Base-by-base conservation (phyloP, 2,797 vertebrate species). In the Brachyrhaphis roseni region DNA sequence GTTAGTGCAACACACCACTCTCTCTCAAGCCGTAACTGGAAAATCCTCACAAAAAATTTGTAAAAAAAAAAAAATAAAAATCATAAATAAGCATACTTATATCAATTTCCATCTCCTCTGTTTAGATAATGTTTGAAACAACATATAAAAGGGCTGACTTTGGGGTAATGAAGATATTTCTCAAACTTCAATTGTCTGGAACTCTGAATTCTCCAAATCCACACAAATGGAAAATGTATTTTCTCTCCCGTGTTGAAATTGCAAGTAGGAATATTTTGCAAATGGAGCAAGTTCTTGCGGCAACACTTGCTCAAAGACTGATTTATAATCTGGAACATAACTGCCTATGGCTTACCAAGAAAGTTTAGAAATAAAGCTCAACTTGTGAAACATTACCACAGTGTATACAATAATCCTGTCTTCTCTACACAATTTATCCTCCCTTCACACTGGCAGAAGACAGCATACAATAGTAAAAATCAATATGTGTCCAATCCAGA, bases 1-100 rank as follows among this genome's bases (percentile, higher is more conserved):
- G 90, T 90, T 92, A 85, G 88, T 51, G 81, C 87, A 90, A 80
- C 88, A 84, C 88, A 82, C 82, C 87, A 66, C 72, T 76, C 36
- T 45, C 43, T 74, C 47, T 78, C 68, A 73, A 31, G 68, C 70
- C 72, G 34, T 23, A 71, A 70, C 10, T 8, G 20, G 10, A 47
- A 46, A 64, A 64, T 11, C 4, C 3, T 8, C 34, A 41, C 31
- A 49, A 87, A 71, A 64, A 82, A 53, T 34, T 55, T 11, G 75
- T 36, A 84, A 70, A 15, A 45, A 45, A 26, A 74, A 10, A 47
- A 43, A 5, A 39, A 39, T 5, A 72, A 13, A 80, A 79, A 78
- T 47, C 59, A 71, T 43, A 74, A 76, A 72, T 49, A 53, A 45
- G 5, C 72, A 26, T 26, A 39, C 55, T 78, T 70, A 57, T 26